Conservation (phyloP, 1,140 invertebrate genomes). For the Amphibalanus amphitrite region DNA sequence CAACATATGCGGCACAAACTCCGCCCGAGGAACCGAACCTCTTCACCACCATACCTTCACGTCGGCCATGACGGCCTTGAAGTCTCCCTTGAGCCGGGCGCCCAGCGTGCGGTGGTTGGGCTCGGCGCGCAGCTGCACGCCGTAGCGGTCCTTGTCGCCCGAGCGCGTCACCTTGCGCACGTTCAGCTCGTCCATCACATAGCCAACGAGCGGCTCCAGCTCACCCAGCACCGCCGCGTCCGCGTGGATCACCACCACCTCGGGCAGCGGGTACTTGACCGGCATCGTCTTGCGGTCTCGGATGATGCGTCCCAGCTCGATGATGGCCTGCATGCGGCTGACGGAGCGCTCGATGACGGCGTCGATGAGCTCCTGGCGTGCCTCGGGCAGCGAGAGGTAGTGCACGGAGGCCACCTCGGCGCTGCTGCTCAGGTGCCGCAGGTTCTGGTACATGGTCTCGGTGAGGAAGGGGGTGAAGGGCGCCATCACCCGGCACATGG, state of each 20-base stretch:
- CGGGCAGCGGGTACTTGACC: slow-evolving; percentile 89
- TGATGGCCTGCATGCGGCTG: slow-evolving; percentile 78
- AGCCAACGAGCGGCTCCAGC: slow-evolving; percentile 58
- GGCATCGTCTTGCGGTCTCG: slow-evolving; percentile 85
- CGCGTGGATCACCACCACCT: slow-evolving; percentile 86
- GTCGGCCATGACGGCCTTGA: slow-evolving; percentile 65
- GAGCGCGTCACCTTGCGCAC: slow-evolving; percentile 73
- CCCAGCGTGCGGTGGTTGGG: slow-evolving; percentile 82
- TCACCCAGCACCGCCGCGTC: slow-evolving; percentile 61
- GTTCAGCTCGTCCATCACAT: slow-evolving; percentile 89
- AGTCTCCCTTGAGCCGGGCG: slow-evolving; percentile 65
- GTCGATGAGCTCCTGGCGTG: slow-evolving; percentile 55
- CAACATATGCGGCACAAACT: too few species aligned
- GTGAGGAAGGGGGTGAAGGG: slow-evolving; percentile 95
- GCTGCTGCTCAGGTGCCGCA: slow-evolving; percentile 30
- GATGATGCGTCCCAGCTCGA: slow-evolving; percentile 81
- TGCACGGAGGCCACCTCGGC: slow-evolving; percentile 44
- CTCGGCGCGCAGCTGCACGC: slow-evolving; percentile 80
- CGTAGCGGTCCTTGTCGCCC: slow-evolving; percentile 81
- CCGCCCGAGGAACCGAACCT: too few species aligned
- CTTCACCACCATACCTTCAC: slow-evolving; percentile 41
- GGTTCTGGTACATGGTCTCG: slow-evolving; percentile 86
- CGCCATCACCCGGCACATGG: slow-evolving; percentile 82
- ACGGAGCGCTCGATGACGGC: slow-evolving; percentile 76
- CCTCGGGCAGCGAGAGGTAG: slow-evolving; percentile 68